Base-by-base conservation (phyloP, 2,888 invertebrate species). In the Napeogenes sylphis region DNA sequence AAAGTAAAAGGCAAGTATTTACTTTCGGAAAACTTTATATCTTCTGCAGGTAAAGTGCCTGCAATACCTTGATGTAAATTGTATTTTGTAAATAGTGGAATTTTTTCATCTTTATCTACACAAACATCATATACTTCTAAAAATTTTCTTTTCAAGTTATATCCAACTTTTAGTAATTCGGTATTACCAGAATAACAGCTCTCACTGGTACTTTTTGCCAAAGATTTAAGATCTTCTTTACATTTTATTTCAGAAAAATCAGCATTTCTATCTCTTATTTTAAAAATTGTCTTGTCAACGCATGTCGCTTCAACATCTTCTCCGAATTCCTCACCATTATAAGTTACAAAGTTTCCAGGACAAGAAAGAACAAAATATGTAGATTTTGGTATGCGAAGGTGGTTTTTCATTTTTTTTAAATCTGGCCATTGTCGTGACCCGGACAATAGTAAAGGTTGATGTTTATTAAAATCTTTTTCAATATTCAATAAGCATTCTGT, bases 401-500 rank as follows among this genome's bases (percentile, higher is more conserved):
- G 65, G 2, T 75, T 74, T 10, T 74, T 61, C 0, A 3, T 45
- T 2, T 68, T 61, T 21, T 51, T 56, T n/a, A 64, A 56, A 1
- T 45, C 3, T 13, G 75, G 70, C 66, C 76, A 71, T 10, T 58
- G 56, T 0, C 68, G 35, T 30, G 55, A 45, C 0, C 56, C 45
- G 4, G 67, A 64, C 5, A 72, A 6, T 59, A 82, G 71, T 8
- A 83, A 38, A 0, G 82, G 82, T 38, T 76, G 76, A 5, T 73
- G 70, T 8, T 51, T 59, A n/a, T 67, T 58, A 10, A 80, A 73
- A 45, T 78, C 73, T 12, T 66, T 62, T 38, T 70, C 58, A 3
- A 74, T 67, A 55, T 81, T 73, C 13, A 85, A 57, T 12, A 71
- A 55, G 64, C 86, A 86, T 61, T 78, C 85, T 86, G 76, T 45